phyloP scores from a whole-genome alignment of 2,797 vertebrate species.

The Xenopus petersii region DNA sequence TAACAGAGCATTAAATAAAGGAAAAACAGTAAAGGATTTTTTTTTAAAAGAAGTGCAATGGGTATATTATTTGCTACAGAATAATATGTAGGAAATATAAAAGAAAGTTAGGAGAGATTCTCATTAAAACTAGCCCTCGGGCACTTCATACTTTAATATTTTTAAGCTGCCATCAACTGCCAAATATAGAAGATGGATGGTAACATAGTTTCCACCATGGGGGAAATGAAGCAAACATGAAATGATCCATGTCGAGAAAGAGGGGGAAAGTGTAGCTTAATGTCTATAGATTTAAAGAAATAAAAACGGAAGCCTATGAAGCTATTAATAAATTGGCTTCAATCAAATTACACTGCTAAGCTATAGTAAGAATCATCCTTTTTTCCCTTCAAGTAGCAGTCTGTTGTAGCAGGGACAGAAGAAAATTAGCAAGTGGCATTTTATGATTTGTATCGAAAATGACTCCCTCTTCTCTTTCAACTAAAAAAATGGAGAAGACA shows the following conservation, averaged over 20 bases:
- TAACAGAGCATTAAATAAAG: neutral
- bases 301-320: conserved; percentile 33
- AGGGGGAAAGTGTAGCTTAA: conserved; percentile 34
- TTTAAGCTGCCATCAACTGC: conserved; percentile 52
- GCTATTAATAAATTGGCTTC: conserved; percentile 32
- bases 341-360: conserved; percentile 9
- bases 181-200: conserved; percentile 51
- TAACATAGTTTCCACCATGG: conserved; percentile 31
- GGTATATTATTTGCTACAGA: conserved; percentile 46
- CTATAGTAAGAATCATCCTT: conserved; percentile 5
- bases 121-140: conserved; percentile 43
- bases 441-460: conserved; percentile 12
- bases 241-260: conserved; percentile 36
- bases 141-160: conserved; percentile 53
- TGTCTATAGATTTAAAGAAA: conserved; percentile 32
- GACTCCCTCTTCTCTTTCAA: neutral
- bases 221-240: conserved; percentile 48
- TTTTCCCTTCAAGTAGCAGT: neutral
- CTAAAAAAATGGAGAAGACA: conserved; percentile 10
- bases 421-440: conserved; percentile 11
- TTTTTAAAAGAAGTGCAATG: conserved; percentile 14
- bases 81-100: conserved; percentile 43
- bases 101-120: conserved; percentile 50
- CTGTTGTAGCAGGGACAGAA: neutral
- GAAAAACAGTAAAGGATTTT: conserved; percentile 2